These are phyloP conservation scores for Paracentrotus lividus DNA, from an alignment of 53 echinoderm and acorn worm genomes.

Conservation along the genomic window DNA sequence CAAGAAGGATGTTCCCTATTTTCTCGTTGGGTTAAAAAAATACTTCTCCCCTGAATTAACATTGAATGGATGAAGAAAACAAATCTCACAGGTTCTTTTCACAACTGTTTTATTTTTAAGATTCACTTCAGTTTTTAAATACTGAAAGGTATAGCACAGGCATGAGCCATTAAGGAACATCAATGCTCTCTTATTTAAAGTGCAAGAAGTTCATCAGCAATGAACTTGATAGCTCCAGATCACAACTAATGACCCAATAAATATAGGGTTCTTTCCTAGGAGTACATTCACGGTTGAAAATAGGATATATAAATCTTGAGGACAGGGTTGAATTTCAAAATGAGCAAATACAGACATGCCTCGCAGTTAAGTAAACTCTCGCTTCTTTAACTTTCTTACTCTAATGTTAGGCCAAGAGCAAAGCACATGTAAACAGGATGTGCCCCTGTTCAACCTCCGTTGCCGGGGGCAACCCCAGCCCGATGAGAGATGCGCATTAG, in stretches of 20 bases:
- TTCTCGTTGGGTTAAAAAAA: no score
- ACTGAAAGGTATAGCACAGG: no score
- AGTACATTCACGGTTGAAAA: background rate
- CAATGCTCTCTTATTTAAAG: background rate
- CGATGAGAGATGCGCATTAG: slow-evolving; percentile 60
- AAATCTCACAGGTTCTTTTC: no score
- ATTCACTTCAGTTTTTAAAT: no score
- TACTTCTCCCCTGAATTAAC: no score
- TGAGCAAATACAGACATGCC: slow-evolving; percentile 34
- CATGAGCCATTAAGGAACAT: no score
- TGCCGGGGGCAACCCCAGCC: slow-evolving; percentile 24
- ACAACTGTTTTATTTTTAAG: no score
- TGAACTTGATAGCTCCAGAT: background rate
- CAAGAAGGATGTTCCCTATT: no score
- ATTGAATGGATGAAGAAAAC: no score
- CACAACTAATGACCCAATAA: background rate
- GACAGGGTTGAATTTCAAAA: slow-evolving; percentile 33
- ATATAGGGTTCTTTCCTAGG: background rate
- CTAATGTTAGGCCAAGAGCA: slow-evolving; percentile 39
- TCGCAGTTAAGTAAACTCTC: background rate
- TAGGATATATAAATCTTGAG: background rate
- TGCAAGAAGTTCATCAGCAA: background rate
- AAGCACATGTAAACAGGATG: slow-evolving; percentile 43
- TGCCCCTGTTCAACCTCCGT: slow-evolving; percentile 47
- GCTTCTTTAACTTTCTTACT: background rate